Evolutionary conservation across 2,113 vertebrate genomes (phyloP).

Genomic region (Thunnus thynnus): DNA sequence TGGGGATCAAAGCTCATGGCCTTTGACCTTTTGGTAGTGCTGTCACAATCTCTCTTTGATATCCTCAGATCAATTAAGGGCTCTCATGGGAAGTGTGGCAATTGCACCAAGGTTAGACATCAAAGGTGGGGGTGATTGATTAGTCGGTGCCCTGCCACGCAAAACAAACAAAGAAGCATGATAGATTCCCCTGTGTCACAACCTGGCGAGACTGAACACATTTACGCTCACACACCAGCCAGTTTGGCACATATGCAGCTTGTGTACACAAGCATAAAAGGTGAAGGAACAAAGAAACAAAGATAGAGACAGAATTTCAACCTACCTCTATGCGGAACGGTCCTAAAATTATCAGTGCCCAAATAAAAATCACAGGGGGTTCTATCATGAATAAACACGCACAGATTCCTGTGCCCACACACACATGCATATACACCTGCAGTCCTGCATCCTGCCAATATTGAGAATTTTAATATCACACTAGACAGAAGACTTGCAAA

Average conservation of each 20-base stretch:
- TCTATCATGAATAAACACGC: slow-evolving; percentile 1
- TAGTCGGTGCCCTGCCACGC: slow-evolving; percentile 19
- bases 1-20: slow-evolving; percentile 33
- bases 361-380: neutral
- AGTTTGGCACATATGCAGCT: neutral
- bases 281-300: neutral
- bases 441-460: slow-evolving; percentile 25
- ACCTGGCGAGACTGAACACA: slow-evolving; percentile 15
- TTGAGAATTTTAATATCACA: slow-evolving; percentile 50
- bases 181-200: slow-evolving; percentile 56
- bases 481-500: slow-evolving; percentile 53
- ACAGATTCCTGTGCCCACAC: neutral
- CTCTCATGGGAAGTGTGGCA: slow-evolving; percentile 20
- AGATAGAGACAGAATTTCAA: neutral
- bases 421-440: neutral
- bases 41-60: slow-evolving; percentile 66
- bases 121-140: slow-evolving; percentile 64
- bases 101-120: slow-evolving; percentile 50
- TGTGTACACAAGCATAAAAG: neutral
- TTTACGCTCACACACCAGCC: neutral
- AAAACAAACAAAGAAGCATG: slow-evolving; percentile 55
- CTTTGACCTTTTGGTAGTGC: slow-evolving; percentile 33
- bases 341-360: neutral
- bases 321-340: neutral
- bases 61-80: slow-evolving; percentile 47